Conservation (phyloP, 1,140 invertebrate species). For the Drosophila baimaii region DNA sequence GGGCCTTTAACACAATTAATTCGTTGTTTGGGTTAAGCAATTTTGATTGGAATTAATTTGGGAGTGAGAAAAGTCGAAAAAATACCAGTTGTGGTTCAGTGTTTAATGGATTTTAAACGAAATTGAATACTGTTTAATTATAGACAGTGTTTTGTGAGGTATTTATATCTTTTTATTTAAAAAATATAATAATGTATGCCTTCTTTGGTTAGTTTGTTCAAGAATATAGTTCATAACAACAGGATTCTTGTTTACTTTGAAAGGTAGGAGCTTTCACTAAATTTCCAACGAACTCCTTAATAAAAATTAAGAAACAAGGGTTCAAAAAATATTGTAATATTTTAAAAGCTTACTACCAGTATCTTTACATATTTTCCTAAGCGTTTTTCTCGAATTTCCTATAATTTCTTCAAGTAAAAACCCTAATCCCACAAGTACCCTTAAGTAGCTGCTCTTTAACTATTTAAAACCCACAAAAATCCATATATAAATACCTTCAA, state of each 20-base stretch:
- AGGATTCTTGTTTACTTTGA: neutral
- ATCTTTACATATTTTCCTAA: neutral
- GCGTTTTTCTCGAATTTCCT: neutral
- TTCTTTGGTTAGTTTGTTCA: too few species aligned
- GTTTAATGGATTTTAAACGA: neutral
- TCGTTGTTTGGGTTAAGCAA: slow-evolving; percentile 21
- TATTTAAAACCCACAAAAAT: neutral
- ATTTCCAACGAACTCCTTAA: too few species aligned
- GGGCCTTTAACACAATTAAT: slow-evolving; percentile 7
- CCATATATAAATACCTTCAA: neutral
- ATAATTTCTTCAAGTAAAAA: neutral
- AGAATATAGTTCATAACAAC: neutral
- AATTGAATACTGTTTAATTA: neutral
- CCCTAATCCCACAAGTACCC: neutral
- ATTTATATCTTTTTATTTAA: neutral
- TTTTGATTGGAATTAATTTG: slow-evolving; percentile 18
- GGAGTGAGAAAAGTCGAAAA: neutral
- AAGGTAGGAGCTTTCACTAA: too few species aligned
- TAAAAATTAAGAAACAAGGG: neutral
- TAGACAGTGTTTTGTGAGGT: neutral
- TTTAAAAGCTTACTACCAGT: neutral
- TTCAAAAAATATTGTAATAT: neutral
- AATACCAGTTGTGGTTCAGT: neutral
- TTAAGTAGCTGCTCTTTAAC: too few species aligned
- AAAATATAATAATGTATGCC: neutral